phyloP scores from a whole-genome alignment of 2,888 invertebrate species.

The Drosophila meridiana region DNA sequence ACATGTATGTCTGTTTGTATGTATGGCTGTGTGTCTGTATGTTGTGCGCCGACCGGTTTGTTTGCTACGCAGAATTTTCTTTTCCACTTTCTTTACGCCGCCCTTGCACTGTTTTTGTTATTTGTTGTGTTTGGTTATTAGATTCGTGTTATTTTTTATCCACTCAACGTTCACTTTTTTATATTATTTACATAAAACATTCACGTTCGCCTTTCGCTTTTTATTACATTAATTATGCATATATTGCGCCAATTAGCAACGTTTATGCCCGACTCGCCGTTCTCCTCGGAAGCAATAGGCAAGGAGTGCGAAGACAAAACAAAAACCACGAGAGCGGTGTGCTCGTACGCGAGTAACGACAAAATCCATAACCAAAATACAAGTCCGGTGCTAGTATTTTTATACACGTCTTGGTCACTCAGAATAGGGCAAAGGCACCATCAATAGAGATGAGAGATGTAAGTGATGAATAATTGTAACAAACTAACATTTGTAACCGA shows the following conservation, averaged over 20 bases:
- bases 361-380: conserved; percentile 14
- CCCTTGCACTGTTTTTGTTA: conserved; percentile 53
- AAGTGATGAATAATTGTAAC: background rate
- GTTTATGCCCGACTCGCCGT: conserved; percentile 53
- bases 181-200: conserved; percentile 51
- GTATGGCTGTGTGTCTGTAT: conserved; percentile 57
- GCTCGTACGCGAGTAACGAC: conserved; percentile 14
- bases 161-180: conserved; percentile 54
- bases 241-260: conserved; percentile 47
- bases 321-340: conserved; percentile 58
- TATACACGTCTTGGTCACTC: background rate
- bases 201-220: conserved; percentile 64
- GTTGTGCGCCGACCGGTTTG: conserved; percentile 73
- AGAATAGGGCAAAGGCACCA: background rate
- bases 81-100: conserved; percentile 61
- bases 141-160: conserved; percentile 4
- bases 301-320: conserved; percentile 63
- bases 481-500: background rate
- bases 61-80: conserved; percentile 78
- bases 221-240: conserved; percentile 63
- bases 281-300: conserved; percentile 52
- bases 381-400: conserved; percentile 7
- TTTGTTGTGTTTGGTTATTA: conserved; percentile 24
- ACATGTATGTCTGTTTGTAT: conserved; percentile 35
- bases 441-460: background rate